phyloP scores from a whole-genome alignment of 1,140 invertebrate genomes.

The Papilio polytes region DNA sequence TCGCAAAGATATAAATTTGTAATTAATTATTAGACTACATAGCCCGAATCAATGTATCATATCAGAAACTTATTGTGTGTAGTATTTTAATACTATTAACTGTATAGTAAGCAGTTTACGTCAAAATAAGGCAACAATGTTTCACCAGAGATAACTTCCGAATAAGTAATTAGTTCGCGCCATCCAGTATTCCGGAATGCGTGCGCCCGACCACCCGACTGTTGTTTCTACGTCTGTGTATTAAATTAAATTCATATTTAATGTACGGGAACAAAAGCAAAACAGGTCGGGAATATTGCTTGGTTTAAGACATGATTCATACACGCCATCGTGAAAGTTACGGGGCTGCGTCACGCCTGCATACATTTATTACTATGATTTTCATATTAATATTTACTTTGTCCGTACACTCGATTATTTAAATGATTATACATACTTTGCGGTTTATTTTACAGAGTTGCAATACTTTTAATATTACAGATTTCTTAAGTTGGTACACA shows the following conservation, averaged over 20 bases:
- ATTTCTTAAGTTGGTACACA: no score
- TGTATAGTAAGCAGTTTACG: background rate
- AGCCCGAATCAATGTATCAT: background rate
- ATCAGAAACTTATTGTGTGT: no score
- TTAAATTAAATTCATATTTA: slow-evolving; percentile 33
- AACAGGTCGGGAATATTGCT: slow-evolving; percentile 30
- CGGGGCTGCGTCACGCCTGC: background rate
- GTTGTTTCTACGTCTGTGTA: slow-evolving; percentile 28
- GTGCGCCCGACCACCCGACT: background rate
- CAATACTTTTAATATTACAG: no score
- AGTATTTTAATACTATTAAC: background rate
- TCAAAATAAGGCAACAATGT: slow-evolving; percentile 26
- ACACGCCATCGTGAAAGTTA: slow-evolving; percentile 1
- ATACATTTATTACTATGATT: slow-evolving; percentile 17
- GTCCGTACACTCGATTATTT: background rate
- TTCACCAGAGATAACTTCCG: slow-evolving; percentile 1
- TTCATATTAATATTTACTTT: background rate
- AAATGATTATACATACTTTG: no score
- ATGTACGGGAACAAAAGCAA: slow-evolving; percentile 6
- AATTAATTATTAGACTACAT: background rate
- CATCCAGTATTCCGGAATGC: slow-evolving; percentile 14
- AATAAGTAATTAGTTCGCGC: slow-evolving; percentile 13
- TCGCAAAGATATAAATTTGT: background rate
- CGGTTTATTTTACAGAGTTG: no score
- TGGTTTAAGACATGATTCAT: slow-evolving; percentile 31